Conservation (phyloP, 1,140 invertebrate genomes). For the Trinorchestia longiramus region DNA sequence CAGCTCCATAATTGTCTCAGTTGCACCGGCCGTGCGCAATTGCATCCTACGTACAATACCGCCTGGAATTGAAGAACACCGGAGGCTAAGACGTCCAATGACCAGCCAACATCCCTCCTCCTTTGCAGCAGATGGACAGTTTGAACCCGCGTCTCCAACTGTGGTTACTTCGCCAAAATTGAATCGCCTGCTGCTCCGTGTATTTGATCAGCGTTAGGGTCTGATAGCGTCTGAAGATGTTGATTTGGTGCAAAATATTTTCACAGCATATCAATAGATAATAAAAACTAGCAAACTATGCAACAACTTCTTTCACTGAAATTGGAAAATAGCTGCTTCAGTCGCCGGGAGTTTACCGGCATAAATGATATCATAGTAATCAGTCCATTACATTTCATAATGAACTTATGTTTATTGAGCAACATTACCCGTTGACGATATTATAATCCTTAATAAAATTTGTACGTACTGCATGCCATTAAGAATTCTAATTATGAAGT, state of each 20-base stretch:
- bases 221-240: not conserved
- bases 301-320: too few relatives aligned
- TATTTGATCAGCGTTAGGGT: not conserved
- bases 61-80: slow-evolving; percentile 11
- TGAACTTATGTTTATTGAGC: not conserved
- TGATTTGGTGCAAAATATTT: too few relatives aligned
- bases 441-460: not conserved
- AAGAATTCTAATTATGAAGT: too few relatives aligned
- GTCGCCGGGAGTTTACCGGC: not conserved
- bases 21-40: not conserved
- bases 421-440: not conserved
- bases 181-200: not conserved
- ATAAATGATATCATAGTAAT: not conserved
- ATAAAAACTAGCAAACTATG: too few relatives aligned
- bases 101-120: not conserved
- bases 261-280: too few relatives aligned
- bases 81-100: not conserved
- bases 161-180: not conserved
- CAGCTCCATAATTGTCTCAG: slow-evolving; percentile 33
- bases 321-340: too few relatives aligned
- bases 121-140: not conserved
- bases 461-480: not conserved
- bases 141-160: not conserved
- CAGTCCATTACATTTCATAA: not conserved
- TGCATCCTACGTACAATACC: slow-evolving; percentile 13